A percentile compares a stretch with the other conserved stretches of the same genome.
phyloP scores from a whole-genome alignment of 2,113 vertebrate genomes.

The Hyaena hyaena region DNA sequence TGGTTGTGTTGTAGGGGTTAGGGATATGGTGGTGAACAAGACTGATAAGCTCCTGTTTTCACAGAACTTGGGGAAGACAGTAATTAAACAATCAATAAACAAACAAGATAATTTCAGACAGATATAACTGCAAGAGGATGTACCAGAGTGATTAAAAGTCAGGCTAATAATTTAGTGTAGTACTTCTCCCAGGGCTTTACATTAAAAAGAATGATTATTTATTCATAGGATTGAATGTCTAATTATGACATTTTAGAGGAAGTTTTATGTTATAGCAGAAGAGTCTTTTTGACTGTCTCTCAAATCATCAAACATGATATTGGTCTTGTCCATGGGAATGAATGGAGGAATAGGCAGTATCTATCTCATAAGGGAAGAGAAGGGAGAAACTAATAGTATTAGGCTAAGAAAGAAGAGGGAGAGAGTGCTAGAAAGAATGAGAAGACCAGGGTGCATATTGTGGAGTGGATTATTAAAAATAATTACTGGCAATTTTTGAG shows the following conservation, averaged over 20 bases:
- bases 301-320: background rate
- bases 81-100: background rate
- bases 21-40: background rate
- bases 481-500: background rate
- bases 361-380: background rate
- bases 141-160: background rate
- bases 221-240: background rate
- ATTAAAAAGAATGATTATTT: background rate
- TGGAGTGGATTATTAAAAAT: background rate
- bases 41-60: background rate
- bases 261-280: constrained; percentile 12
- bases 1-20: background rate
- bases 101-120: background rate
- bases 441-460: background rate
- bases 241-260: constrained; percentile 17
- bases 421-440: background rate
- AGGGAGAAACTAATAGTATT: background rate
- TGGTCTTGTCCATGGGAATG: background rate
- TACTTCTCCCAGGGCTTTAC: background rate
- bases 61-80: background rate
- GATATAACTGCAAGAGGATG: background rate
- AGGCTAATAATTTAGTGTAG: background rate
- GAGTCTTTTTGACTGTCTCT: background rate
- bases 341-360: background rate
- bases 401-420: background rate